phyloP scores from a whole-genome alignment of 2,797 vertebrate species.

The Clarias fuscus region DNA sequence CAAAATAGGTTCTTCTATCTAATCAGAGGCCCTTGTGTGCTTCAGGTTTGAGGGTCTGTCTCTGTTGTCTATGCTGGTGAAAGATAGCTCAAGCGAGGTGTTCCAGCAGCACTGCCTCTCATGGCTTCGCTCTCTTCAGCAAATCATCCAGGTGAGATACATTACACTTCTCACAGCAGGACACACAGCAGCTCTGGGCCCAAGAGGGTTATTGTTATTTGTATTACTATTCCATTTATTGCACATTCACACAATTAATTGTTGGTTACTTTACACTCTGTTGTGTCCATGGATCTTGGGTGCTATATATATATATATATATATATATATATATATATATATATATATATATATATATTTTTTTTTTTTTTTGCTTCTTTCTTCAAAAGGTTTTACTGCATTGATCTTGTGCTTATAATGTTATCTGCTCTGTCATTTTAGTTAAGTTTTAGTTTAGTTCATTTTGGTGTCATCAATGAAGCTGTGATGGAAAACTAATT shows the following conservation, averaged over 20 bases:
- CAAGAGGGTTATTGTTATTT: background rate
- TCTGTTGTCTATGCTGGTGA: conserved; percentile 84
- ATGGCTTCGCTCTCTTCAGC: conserved; percentile 88
- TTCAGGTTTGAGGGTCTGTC: conserved; percentile 87
- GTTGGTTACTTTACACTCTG: background rate
- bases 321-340: too few species aligned
- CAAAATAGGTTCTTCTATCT: background rate
- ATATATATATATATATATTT: too few species aligned
- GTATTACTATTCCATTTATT: background rate
- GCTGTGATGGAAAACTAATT: background rate
- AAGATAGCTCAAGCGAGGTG: conserved; percentile 84
- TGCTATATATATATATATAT: too few species aligned
- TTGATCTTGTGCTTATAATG: background rate
- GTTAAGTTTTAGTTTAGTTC: background rate
- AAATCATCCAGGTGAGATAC: conserved; percentile 83
- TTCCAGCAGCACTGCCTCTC: conserved; percentile 87
- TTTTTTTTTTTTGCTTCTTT: background rate
- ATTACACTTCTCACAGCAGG: background rate
- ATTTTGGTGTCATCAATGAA: background rate
- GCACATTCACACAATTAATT: too few species aligned
- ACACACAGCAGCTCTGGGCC: background rate
- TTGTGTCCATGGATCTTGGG: background rate
- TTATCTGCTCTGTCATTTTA: background rate
- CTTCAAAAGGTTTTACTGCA: background rate
- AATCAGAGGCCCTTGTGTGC: conserved; percentile 9